Percentiles rank a stretch among this genome's conserved stretches.
Evolutionary conservation across 2,113 vertebrate genomes (phyloP).

Genomic region (Atherinomorus stipes): DNA sequence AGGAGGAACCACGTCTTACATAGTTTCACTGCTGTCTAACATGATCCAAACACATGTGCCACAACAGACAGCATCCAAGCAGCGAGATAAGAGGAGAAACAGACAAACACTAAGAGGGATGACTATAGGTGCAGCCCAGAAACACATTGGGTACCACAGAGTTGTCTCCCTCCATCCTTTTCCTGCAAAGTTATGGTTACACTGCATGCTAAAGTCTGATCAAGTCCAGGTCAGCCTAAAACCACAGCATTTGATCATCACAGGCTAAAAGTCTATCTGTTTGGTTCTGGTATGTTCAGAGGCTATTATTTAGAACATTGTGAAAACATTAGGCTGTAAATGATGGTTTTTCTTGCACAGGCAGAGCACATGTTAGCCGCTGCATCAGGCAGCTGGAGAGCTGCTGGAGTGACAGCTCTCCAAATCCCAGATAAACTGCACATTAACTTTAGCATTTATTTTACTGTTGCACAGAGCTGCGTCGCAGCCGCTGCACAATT

Average conservation of each 20-base stretch:
- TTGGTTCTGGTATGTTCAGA: background rate
- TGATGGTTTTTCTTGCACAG: conserved; percentile 3
- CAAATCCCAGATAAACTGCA: conserved; percentile 27
- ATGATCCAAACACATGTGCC: conserved; percentile 84
- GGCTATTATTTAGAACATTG: background rate
- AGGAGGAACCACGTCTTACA: conserved; percentile 83
- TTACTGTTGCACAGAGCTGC: conserved; percentile 9
- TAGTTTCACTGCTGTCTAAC: conserved; percentile 83
- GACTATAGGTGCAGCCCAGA: conserved; percentile 38
- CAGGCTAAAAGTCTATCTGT: conserved; percentile 1
- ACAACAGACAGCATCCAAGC: conserved; percentile 69
- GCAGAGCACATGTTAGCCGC: background rate
- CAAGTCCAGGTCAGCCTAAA: conserved; percentile 37
- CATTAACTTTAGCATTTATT: conserved; percentile 41
- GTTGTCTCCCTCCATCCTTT: conserved; percentile 39
- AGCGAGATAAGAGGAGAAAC: conserved; percentile 59
- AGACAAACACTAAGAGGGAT: conserved; percentile 17
- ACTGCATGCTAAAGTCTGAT: conserved; percentile 20
- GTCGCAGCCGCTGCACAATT: background rate
- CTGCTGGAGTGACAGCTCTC: conserved; percentile 44
- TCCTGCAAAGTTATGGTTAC: conserved; percentile 33
- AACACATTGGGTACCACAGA: conserved; percentile 40
- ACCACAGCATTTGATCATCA: conserved; percentile 6
- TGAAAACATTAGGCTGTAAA: conserved; percentile 10
- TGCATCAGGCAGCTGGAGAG: conserved; percentile 31